These are phyloP conservation scores for Pituophis catenifer DNA, from an alignment of 2,113 vertebrate genomes.

Conservation along the genomic window DNA sequence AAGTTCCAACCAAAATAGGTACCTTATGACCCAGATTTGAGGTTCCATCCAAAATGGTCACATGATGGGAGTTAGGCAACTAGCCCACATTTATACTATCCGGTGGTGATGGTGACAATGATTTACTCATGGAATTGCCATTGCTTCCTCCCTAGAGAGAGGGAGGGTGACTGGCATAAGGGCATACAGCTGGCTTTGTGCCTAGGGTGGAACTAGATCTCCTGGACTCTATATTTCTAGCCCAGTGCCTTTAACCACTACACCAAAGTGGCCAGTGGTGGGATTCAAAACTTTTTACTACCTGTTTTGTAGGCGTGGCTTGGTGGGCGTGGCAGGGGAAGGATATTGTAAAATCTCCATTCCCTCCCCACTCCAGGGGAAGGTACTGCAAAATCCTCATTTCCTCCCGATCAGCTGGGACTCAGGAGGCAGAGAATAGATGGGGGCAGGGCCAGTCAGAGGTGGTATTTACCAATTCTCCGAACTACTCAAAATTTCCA, in stretches of 20 bases:
- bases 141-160: not conserved
- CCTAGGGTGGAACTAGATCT: not conserved
- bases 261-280: not conserved
- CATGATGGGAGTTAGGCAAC: not conserved
- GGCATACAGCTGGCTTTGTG: not conserved
- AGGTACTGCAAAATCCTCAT: too few species aligned
- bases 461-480: too few species aligned
- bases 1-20: not conserved
- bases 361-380: too few species aligned
- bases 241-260: not conserved
- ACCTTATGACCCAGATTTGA: not conserved
- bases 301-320: too few species aligned
- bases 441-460: too few species aligned
- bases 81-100: not conserved
- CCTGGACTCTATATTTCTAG: not conserved
- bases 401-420: too few species aligned
- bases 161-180: not conserved
- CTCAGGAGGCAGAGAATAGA: too few species aligned
- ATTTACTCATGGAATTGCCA: not conserved
- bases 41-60: not conserved
- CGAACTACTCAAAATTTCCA: too few species aligned
- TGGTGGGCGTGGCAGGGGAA: too few species aligned
- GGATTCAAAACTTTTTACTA: too few species aligned
- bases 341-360: too few species aligned
- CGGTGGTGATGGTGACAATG: not conserved